Evolutionary conservation across 2,888 invertebrate species (phyloP).

Genomic region (Hirtodrosophila confusa): DNA sequence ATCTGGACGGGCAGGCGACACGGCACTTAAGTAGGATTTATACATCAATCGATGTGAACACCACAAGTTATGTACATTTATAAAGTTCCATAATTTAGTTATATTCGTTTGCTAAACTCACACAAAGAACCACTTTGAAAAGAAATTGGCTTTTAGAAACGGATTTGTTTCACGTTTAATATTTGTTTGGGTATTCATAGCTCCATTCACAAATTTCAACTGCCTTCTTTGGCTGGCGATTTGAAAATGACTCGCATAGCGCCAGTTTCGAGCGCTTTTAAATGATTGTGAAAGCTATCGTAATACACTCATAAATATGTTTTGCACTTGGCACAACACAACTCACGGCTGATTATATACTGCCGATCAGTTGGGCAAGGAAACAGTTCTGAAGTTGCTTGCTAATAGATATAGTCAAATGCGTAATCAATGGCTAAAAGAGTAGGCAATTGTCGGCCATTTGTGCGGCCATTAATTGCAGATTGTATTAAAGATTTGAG

Average conservation of each 20-base stretch:
- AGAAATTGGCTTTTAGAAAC: constrained; percentile 86
- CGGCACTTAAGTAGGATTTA: constrained; percentile 21
- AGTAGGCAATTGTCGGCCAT: constrained; percentile 10
- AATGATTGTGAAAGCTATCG: constrained; percentile 21
- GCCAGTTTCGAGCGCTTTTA: constrained; percentile 40
- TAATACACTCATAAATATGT: constrained; percentile 24
- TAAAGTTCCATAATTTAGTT: neutral
- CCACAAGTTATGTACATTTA: neutral
- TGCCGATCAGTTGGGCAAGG: constrained; percentile 18
- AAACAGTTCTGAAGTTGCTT: constrained; percentile 1
- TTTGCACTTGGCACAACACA: constrained; percentile 65
- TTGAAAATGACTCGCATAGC: constrained; percentile 32
- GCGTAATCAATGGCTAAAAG: constrained; percentile 34
- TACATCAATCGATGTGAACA: constrained; percentile 12
- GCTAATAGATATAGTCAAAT: constrained; percentile 13
- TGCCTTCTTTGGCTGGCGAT: constrained; percentile 18
- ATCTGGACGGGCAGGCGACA: constrained; percentile 19
- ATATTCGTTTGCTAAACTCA: constrained; percentile 83
- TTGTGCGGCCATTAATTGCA: constrained; percentile 28
- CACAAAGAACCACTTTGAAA: constrained; percentile 88
- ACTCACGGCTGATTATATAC: constrained; percentile 44
- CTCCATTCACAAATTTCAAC: constrained; percentile 23
- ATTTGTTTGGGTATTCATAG: constrained; percentile 66
- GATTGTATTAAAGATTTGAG: constrained; percentile 13
- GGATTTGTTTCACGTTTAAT: constrained; percentile 86